Percentiles rank a stretch among this genome's conserved stretches.
These are phyloP conservation scores for Grammomys dolichurus DNA, from an alignment of 2,113 vertebrate genomes.

Conservation along the genomic window DNA sequence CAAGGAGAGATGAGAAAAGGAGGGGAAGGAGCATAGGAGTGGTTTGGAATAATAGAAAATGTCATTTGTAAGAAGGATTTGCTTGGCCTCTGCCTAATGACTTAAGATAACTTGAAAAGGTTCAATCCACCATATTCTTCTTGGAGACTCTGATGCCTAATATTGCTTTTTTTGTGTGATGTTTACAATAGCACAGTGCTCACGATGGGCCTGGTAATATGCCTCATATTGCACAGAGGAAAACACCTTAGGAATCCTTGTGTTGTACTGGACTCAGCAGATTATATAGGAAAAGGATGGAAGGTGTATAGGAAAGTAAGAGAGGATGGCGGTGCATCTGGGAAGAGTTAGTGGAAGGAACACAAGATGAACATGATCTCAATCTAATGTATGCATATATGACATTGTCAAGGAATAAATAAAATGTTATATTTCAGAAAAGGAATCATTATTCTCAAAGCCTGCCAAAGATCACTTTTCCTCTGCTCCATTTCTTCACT, in stretches of 20 bases:
- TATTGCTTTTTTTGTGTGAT: too few relatives aligned
- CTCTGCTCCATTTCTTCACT: neutral
- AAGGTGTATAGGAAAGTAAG: neutral
- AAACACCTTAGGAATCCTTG: neutral
- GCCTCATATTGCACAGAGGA: conserved; percentile 1
- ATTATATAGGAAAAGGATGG: neutral
- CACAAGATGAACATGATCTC: too few relatives aligned
- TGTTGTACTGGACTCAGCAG: neutral
- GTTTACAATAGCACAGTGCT: neutral
- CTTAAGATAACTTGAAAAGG: neutral
- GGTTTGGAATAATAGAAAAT: neutral
- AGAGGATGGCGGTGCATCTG: neutral
- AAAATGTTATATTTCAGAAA: neutral
- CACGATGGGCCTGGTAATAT: neutral
- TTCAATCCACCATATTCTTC: neutral
- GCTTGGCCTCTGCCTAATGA: neutral
- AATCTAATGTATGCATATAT: neutral
- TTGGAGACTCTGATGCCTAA: neutral
- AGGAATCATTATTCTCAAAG: neutral
- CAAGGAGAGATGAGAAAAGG: neutral
- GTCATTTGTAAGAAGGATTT: neutral
- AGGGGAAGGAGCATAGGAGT: neutral
- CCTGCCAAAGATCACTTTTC: neutral
- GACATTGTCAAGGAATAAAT: neutral
- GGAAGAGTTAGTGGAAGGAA: neutral